Conservation (phyloP, 2,113 vertebrate species). For the Macrotus californicus region DNA sequence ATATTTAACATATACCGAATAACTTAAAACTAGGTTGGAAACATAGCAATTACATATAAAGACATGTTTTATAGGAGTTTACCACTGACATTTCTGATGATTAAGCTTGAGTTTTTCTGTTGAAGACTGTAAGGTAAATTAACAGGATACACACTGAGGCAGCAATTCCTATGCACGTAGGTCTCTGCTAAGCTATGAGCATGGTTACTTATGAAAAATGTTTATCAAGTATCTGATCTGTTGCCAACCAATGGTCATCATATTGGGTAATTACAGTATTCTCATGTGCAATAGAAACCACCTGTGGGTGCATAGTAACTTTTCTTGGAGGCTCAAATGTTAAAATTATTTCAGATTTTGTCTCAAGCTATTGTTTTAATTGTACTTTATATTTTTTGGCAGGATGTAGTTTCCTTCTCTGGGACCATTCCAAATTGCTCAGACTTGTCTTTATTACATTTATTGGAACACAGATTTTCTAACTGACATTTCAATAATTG, state of each 20-base stretch:
- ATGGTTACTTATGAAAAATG: not conserved
- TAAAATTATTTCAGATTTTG: slow-evolving; percentile 17
- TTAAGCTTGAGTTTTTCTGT: not conserved
- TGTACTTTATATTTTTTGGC: slow-evolving; percentile 43
- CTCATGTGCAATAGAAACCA: not conserved
- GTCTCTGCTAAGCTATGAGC: not conserved
- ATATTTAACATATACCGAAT: not conserved
- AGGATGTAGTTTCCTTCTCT: slow-evolving; percentile 39
- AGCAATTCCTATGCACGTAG: not conserved
- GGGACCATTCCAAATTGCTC: slow-evolving; percentile 43
- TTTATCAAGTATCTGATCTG: not conserved
- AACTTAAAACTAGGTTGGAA: not conserved
- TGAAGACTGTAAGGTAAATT: not conserved
- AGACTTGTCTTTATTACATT: slow-evolving; percentile 43
- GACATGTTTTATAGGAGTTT: not conserved
- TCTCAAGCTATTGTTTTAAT: slow-evolving; percentile 35
- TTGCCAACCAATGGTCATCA: not conserved
- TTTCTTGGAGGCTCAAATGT: not conserved
- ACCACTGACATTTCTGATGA: not conserved
- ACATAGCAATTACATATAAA: not conserved
- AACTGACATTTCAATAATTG: slow-evolving; percentile 33
- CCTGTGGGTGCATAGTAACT: not conserved
- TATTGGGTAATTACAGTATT: not conserved
- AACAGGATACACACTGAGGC: not conserved
- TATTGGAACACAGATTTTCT: slow-evolving; percentile 28